phyloP scores from a whole-genome alignment of 2,113 vertebrate species.

The Actenoides lindsayi region DNA sequence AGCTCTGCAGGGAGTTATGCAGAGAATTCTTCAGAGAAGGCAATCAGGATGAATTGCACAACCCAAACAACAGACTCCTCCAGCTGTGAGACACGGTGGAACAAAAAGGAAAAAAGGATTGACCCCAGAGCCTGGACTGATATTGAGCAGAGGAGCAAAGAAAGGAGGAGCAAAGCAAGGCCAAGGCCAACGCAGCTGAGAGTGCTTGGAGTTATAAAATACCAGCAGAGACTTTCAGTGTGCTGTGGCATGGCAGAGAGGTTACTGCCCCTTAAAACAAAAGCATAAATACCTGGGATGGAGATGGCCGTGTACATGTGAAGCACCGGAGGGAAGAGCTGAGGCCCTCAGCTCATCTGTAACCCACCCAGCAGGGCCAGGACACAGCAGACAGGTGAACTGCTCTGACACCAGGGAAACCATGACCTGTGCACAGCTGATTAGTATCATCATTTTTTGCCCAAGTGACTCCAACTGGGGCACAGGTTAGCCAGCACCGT shows the following conservation, averaged over 20 bases:
- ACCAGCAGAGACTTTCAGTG: not conserved
- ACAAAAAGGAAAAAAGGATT: not conserved
- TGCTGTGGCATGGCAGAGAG: not conserved
- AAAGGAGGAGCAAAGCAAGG: not conserved
- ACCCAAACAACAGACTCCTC: not conserved
- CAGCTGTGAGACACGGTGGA: not conserved
- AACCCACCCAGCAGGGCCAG: not conserved
- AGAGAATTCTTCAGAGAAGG: not conserved
- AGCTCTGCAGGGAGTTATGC: not conserved
- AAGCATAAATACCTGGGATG: not conserved
- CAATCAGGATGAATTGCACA: not conserved
- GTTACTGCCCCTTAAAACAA: not conserved
- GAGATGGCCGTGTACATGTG: not conserved
- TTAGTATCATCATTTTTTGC: not conserved
- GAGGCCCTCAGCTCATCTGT: not conserved
- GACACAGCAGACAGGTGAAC: not conserved
- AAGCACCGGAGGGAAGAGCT: not conserved
- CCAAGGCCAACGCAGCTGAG: not conserved
- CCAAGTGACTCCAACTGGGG: not conserved
- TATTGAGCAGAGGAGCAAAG: not conserved
- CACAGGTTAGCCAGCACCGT: not conserved
- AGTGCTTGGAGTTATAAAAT: not conserved
- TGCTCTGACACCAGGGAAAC: rapidly evolving
- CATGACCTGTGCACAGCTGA: not conserved
- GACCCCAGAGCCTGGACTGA: not conserved